These are phyloP conservation scores for Leptopilina boulardi DNA, from an alignment of 1,140 invertebrate genomes.

Conservation along the genomic window DNA sequence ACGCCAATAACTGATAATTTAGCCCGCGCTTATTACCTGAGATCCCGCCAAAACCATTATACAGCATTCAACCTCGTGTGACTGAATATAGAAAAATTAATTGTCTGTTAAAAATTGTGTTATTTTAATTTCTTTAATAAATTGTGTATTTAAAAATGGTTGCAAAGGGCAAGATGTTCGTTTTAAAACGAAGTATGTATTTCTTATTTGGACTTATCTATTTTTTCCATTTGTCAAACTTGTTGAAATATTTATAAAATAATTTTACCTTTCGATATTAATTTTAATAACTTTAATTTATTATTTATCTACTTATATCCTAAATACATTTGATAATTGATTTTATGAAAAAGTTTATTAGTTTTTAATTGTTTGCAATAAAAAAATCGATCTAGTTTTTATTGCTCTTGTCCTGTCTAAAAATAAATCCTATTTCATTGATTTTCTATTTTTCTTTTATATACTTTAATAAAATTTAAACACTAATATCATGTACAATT, in stretches of 20 bases:
- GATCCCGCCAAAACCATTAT: too few relatives aligned
- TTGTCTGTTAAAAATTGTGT: not conserved
- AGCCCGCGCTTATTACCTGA: too few relatives aligned
- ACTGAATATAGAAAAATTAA: not conserved
- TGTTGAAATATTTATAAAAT: slow-evolving; percentile 6
- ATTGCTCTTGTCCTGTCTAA: too few relatives aligned
- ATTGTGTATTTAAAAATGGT: slow-evolving; percentile 41
- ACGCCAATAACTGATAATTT: too few relatives aligned
- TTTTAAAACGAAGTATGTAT: slow-evolving; percentile 76
- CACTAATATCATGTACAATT: not conserved
- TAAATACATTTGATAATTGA: too few relatives aligned
- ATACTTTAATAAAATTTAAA: too few relatives aligned
- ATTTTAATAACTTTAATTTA: slow-evolving; percentile 10
- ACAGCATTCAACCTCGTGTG: not conserved
- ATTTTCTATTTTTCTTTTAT: too few relatives aligned
- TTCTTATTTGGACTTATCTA: slow-evolving; percentile 68
- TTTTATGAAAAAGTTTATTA: too few relatives aligned
- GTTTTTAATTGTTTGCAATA: too few relatives aligned
- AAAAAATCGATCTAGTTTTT: too few relatives aligned
- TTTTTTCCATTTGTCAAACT: slow-evolving; percentile 29
- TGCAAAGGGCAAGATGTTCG: slow-evolving; percentile 73
- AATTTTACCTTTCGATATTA: slow-evolving; percentile 20
- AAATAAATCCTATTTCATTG: too few relatives aligned
- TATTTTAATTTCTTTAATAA: not conserved
- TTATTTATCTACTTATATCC: too few relatives aligned